Percentiles rank a stretch among this genome's conserved stretches.
phyloP scores from a whole-genome alignment of 1,140 invertebrate species.

The Odontomachus brunneus region DNA sequence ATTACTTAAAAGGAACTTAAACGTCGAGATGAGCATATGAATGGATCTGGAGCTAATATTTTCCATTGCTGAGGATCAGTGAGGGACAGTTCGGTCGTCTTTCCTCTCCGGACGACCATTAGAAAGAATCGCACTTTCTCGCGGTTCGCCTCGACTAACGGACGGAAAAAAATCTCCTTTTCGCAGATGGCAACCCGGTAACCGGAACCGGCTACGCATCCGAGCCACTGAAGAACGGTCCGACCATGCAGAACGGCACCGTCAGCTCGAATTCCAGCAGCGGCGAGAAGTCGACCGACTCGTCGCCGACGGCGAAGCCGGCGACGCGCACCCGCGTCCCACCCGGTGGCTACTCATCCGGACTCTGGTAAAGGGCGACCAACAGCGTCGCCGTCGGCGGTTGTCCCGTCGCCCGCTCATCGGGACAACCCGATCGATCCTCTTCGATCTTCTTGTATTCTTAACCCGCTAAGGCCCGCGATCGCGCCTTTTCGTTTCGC shows the following conservation, averaged over 20 bases:
- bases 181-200: conserved; percentile 84
- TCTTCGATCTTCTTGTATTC: conserved; percentile 29
- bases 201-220: conserved; percentile 82
- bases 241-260: conserved; percentile 76
- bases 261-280: conserved; percentile 70
- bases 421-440: conserved; percentile 21
- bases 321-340: conserved; percentile 83
- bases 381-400: conserved; percentile 28
- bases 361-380: conserved; percentile 83
- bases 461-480: conserved; percentile 44
- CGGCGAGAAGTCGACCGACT: conserved; percentile 78
- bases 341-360: conserved; percentile 85
- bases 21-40: no score
- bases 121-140: neutral
- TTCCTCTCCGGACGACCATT: no score
- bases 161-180: conserved; percentile 30
- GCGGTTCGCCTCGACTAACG: conserved; percentile 7
- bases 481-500: no score
- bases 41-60: no score
- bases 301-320: conserved; percentile 73
- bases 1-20: no score
- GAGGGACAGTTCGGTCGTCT: no score
- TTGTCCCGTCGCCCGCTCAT: neutral
- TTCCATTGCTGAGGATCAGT: no score
- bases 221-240: conserved; percentile 69